Conservation (phyloP, 2,888 invertebrate species). For the Argyra leucocephala region DNA sequence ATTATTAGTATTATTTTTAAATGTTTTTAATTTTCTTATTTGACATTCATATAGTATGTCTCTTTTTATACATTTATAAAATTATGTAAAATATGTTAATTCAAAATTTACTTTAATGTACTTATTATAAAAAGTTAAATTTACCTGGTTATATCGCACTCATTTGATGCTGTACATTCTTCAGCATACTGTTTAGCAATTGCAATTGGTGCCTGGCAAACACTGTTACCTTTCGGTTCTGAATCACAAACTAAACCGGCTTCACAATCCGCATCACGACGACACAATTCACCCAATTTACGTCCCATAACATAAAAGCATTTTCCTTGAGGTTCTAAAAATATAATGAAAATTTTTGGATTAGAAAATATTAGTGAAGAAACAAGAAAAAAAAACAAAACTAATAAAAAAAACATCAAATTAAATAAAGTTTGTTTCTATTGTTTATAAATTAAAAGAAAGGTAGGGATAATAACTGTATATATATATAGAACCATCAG, state of each 20-base stretch:
- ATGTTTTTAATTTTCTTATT: too few relatives aligned
- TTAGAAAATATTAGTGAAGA: not conserved
- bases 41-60: too few relatives aligned
- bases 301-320: conserved; percentile 62
- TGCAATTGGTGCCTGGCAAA: conserved; percentile 68
- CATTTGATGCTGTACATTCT: conserved; percentile 69
- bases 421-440: not conserved
- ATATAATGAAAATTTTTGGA: not conserved
- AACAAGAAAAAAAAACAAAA: too few relatives aligned
- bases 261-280: conserved; percentile 74
- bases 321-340: conserved; percentile 44
- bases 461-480: too few relatives aligned
- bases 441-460: not conserved
- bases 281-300: conserved; percentile 72
- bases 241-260: conserved; percentile 67
- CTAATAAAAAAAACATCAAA: too few relatives aligned
- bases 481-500: too few relatives aligned
- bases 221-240: conserved; percentile 51
- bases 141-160: conserved; percentile 65
- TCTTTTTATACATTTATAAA: too few relatives aligned
- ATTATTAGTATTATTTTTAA: too few relatives aligned
- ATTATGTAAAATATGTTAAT: too few relatives aligned
- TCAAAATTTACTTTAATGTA: conserved; percentile 1
- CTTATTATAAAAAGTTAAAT: too few relatives aligned
- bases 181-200: conserved; percentile 77